phyloP scores from a whole-genome alignment of 1,140 invertebrate species.

The Polyergus mexicanus region DNA sequence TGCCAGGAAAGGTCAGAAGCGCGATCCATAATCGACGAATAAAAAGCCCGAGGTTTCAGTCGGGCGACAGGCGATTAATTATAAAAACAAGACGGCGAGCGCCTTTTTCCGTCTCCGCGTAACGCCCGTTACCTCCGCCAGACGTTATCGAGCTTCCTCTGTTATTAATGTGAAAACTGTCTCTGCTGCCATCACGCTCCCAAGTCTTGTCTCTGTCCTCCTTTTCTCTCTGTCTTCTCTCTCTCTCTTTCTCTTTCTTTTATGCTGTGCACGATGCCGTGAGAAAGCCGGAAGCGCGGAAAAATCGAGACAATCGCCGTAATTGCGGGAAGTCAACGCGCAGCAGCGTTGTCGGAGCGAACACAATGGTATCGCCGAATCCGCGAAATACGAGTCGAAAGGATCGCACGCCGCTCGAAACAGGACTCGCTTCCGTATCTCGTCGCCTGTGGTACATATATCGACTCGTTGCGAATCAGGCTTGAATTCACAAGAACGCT shows the following conservation, averaged over 20 bases:
- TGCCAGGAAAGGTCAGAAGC: conserved; percentile 29
- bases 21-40: conserved; percentile 57
- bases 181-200: conserved; percentile 31
- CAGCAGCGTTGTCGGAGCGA: conserved; percentile 38
- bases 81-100: conserved; percentile 63
- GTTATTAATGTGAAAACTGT: conserved; percentile 70
- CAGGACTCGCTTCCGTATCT: conserved; percentile 31
- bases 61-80: conserved; percentile 60
- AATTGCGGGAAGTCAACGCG: conserved; percentile 72
- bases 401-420: conserved; percentile 49
- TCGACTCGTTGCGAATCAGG: conserved; percentile 44
- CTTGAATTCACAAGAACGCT: conserved; percentile 27
- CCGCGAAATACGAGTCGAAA: conserved; percentile 67
- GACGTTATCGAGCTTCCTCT: conserved; percentile 56
- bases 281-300: conserved; percentile 67
- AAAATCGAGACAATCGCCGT: conserved; percentile 76
- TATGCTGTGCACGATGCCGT: conserved; percentile 21
- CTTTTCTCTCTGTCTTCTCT: conserved; percentile 12
- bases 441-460: neutral
- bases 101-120: conserved; percentile 58
- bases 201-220: conserved; percentile 23
- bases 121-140: conserved; percentile 54
- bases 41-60: conserved; percentile 40
- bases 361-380: conserved; percentile 74
- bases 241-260: neutral